Conservation (phyloP, 2,888 invertebrate species). For the Tenodera sinensis region DNA sequence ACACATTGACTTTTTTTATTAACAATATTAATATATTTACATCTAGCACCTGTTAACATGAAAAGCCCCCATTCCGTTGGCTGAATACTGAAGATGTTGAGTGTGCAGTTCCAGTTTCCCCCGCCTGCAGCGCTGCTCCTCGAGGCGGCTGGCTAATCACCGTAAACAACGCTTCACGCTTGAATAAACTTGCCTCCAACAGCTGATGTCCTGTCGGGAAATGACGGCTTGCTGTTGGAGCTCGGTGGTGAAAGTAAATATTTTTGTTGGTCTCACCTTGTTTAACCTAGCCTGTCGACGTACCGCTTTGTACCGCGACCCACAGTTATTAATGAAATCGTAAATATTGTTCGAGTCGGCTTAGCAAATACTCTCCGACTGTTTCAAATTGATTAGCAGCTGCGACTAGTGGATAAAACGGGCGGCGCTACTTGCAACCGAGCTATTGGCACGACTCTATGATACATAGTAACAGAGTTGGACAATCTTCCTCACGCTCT, state of each 20-base stretch:
- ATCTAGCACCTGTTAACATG: no score
- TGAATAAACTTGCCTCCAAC: neutral
- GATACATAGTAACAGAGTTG: no score
- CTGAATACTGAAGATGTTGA: no score
- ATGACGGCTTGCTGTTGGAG: neutral
- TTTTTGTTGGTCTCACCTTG: neutral
- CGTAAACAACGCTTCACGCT: neutral
- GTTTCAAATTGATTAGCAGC: neutral
- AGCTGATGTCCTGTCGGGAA: neutral
- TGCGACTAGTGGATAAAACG: no score
- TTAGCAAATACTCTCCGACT: neutral
- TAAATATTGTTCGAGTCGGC: neutral
- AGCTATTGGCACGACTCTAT: no score
- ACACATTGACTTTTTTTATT: no score
- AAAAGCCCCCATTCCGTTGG: no score
- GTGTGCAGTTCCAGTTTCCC: no score
- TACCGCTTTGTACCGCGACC: neutral
- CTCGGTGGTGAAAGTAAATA: neutral
- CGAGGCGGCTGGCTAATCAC: neutral
- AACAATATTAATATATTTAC: no score
- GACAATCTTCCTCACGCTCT: no score
- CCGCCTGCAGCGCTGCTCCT: neutral
- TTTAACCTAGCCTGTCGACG: neutral
- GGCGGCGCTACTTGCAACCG: no score
- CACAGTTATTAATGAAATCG: neutral